Percentiles rank a stretch among this genome's conserved stretches.
These are phyloP conservation scores for Platyscelio sp. DNA, from an alignment of 2,888 invertebrate genomes.

Conservation along the genomic window DNA sequence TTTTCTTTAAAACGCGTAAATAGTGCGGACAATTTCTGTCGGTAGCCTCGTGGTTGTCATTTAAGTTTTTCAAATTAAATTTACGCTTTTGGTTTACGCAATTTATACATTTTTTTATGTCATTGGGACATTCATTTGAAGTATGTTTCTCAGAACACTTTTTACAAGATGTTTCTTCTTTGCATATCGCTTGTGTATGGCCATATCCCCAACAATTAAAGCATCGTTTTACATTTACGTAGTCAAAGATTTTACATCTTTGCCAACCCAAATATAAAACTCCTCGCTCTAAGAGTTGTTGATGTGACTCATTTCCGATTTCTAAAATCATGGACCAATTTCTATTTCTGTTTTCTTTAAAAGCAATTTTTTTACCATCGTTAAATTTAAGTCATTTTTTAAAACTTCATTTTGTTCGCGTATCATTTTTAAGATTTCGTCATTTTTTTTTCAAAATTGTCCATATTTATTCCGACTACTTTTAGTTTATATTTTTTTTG, in stretches of 20 bases:
- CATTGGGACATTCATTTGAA: background rate
- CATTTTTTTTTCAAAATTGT: background rate
- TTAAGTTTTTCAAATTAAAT: slow-evolving; percentile 38
- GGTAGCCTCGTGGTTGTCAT: slow-evolving; percentile 35
- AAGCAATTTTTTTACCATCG: background rate
- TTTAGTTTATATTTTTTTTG: background rate
- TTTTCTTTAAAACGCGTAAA: slow-evolving; percentile 27
- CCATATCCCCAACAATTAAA: slow-evolving; percentile 19
- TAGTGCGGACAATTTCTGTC: slow-evolving; percentile 39
- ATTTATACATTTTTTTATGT: slow-evolving; percentile 34
- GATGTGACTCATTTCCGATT: slow-evolving; percentile 9
- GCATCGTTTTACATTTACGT: slow-evolving; percentile 6
- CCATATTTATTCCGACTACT: slow-evolving; percentile 6
- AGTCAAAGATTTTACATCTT: slow-evolving; percentile 16
- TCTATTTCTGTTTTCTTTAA: background rate
- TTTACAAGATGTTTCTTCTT: slow-evolving; percentile 30
- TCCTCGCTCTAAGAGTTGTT: slow-evolving; percentile 3
- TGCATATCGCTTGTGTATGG: slow-evolving; percentile 18
- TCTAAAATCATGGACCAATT: slow-evolving; percentile 6
- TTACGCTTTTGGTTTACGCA: slow-evolving; percentile 38
- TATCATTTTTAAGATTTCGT: background rate
- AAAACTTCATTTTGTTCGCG: slow-evolving; percentile 14
- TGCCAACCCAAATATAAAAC: slow-evolving; percentile 27
- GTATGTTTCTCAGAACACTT: slow-evolving; percentile 36
- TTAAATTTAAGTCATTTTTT: background rate